Base-by-base conservation (phyloP, 2,888 invertebrate genomes). In the Erannis defoliaria region DNA sequence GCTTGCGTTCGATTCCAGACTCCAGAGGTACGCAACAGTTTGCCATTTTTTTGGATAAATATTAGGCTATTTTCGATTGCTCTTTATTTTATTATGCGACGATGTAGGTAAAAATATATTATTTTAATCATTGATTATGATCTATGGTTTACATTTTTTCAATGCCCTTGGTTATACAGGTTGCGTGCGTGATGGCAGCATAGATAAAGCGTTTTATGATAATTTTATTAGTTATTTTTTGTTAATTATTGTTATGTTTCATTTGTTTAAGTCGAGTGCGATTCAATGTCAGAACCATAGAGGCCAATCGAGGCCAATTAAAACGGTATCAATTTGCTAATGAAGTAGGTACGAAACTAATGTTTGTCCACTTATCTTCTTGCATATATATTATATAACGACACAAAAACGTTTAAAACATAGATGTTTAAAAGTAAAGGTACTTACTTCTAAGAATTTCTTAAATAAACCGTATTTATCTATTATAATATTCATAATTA, bases 1-100 rank as follows among this genome's bases (percentile, higher is more conserved):
- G 84, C 82, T 38, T 35, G 33, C 50, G 85, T 89, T 87, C 87
- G 86, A 89, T 86, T 85, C 82, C 89, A 89, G 86, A 89, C 86
- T 85, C 82, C 89, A 89, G 89, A 76, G 86, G 86, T 75, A 75
- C 78, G 76, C 80, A 90, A 90, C 88, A 86, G 18, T 31, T 42
- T 12, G 40, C 21, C 9, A 18, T 18, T 88, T 88, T 86, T 76
- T 68, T 2, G 8, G 8, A 26, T 8, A 6, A 26, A 72, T 69
- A 75, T 62, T 63, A 54, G 66, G 73, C 66, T 59, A 61, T 58
- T 55, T 18, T 38, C 45, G 19, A n/a, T 37, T 21, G 26, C 49
- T 66, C 5, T 21, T 26, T 18, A 9, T 23, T 56, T 46, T 40
- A 38, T 23, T 49, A 48, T 56, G 38, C 66, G 55, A 66, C 65